Percentiles rank a stretch among this genome's conserved stretches.
Evolutionary conservation across 2,113 vertebrate species (phyloP).

Genomic region (Prionailurus viverrinus): DNA sequence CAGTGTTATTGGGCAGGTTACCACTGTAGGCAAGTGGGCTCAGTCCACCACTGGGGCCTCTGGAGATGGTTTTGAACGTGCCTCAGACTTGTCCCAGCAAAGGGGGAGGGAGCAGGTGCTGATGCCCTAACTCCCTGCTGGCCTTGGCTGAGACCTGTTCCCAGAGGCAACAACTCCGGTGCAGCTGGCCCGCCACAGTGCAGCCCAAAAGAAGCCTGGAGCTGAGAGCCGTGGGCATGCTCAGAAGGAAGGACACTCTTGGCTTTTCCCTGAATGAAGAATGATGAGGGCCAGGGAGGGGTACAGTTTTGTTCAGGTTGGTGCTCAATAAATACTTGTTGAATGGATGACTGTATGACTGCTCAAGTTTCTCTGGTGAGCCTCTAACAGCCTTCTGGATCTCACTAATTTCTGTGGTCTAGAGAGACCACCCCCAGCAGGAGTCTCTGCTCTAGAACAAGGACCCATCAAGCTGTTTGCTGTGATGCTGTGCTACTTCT

Average conservation of each 20-base stretch:
- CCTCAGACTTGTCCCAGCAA: not conserved
- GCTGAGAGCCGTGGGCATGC: rapidly evolving
- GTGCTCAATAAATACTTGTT: not conserved
- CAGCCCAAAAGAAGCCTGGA: not conserved
- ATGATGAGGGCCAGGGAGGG: not conserved
- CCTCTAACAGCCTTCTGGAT: not conserved
- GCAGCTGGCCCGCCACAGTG: not conserved
- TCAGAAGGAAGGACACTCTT: not conserved
- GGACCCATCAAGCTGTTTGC: not conserved
- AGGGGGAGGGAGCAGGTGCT: not conserved
- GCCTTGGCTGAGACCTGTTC: not conserved
- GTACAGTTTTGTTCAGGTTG: not conserved
- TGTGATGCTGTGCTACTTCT: not conserved
- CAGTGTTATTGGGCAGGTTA: not conserved
- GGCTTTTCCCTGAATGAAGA: not conserved
- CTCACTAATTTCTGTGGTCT: not conserved
- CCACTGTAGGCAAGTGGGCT: not conserved
- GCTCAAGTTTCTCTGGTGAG: not conserved
- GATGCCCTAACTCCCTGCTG: not conserved
- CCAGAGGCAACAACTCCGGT: no score
- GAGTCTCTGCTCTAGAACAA: conserved; percentile 1
- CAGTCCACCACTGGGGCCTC: no score
- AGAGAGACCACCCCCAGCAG: not conserved
- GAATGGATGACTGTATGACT: not conserved
- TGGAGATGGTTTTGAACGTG: not conserved